These are phyloP conservation scores for Elmis aenea DNA, from an alignment of 2,888 invertebrate genomes.

Conservation along the genomic window DNA sequence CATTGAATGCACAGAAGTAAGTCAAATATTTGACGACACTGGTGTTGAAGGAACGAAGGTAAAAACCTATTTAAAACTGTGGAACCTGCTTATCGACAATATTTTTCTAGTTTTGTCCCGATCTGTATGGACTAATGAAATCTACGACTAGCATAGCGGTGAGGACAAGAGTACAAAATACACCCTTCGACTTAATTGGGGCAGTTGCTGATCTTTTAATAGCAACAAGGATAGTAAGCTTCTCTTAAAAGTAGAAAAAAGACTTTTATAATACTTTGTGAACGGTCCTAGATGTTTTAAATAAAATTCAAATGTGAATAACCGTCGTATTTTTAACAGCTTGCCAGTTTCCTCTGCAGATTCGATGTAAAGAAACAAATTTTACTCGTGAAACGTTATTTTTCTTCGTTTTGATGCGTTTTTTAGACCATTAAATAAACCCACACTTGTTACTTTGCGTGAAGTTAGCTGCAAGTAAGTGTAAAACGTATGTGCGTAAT, in stretches of 20 bases:
- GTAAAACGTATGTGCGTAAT: too few species aligned
- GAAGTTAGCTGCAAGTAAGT: too few species aligned
- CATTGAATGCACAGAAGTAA: conserved; percentile 72
- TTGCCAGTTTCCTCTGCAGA: too few species aligned
- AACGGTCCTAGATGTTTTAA: too few species aligned
- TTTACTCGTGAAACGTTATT: too few species aligned
- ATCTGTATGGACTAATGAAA: conserved; percentile 66
- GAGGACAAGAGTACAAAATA: conserved; percentile 51
- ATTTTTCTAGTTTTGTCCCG: conserved; percentile 61
- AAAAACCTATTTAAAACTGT: conserved; percentile 8
- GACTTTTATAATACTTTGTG: too few species aligned
- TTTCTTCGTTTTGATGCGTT: too few species aligned
- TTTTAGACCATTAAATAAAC: too few species aligned
- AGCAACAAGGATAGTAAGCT: conserved; percentile 59
- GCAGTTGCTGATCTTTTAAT: conserved; percentile 58
- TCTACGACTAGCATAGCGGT: conserved; percentile 59
- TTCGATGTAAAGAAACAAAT: too few species aligned
- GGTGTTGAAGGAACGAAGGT: conserved; percentile 48
- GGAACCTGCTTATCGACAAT: neutral
- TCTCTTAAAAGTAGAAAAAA: conserved; percentile 53
- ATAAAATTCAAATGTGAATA: too few species aligned
- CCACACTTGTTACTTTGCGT: too few species aligned
- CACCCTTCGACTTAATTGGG: conserved; percentile 56
- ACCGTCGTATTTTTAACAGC: too few species aligned
- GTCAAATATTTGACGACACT: conserved; percentile 59